A percentile compares a stretch with the other conserved stretches of the same genome.
phyloP scores from a whole-genome alignment of 2,797 vertebrate genomes.

The Gymnoscopelus microlampas region DNA sequence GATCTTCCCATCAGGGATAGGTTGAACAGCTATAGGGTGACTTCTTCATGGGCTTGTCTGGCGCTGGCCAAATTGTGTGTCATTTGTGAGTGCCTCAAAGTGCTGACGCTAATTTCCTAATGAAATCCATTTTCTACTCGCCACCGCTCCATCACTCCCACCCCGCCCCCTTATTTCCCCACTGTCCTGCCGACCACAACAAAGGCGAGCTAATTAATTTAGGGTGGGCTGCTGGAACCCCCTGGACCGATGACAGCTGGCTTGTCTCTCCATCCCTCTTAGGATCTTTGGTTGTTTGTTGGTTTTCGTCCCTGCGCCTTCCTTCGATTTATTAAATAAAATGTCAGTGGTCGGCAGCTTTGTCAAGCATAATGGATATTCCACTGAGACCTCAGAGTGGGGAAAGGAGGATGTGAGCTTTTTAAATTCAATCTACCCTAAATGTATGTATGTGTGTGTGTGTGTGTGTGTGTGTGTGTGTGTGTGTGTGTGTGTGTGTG shows the following conservation, averaged over 20 bases:
- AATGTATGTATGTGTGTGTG: constrained; percentile 42
- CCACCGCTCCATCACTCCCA: constrained; percentile 70
- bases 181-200: constrained; percentile 76
- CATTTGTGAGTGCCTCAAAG: constrained; percentile 81
- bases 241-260: constrained; percentile 84
- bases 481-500: constrained; percentile 47
- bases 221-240: constrained; percentile 74
- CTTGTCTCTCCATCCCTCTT: constrained; percentile 72
- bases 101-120: constrained; percentile 91
- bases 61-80: constrained; percentile 77
- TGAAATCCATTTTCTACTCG: constrained; percentile 87
- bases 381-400: constrained; percentile 71
- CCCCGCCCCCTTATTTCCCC: constrained; percentile 63
- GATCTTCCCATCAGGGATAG: constrained; percentile 36
- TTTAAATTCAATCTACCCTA: constrained; percentile 81
- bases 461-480: constrained; percentile 16
- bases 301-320: constrained; percentile 72
- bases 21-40: constrained; percentile 39
- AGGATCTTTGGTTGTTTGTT: constrained; percentile 80
- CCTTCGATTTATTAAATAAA: constrained; percentile 86
- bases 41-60: constrained; percentile 37
- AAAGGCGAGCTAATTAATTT: constrained; percentile 89
- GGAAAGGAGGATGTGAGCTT: constrained; percentile 67
- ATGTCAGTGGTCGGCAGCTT: constrained; percentile 82
- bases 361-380: constrained; percentile 85